phyloP scores from a whole-genome alignment of 1,140 invertebrate species.

The Drosophila baimaii region DNA sequence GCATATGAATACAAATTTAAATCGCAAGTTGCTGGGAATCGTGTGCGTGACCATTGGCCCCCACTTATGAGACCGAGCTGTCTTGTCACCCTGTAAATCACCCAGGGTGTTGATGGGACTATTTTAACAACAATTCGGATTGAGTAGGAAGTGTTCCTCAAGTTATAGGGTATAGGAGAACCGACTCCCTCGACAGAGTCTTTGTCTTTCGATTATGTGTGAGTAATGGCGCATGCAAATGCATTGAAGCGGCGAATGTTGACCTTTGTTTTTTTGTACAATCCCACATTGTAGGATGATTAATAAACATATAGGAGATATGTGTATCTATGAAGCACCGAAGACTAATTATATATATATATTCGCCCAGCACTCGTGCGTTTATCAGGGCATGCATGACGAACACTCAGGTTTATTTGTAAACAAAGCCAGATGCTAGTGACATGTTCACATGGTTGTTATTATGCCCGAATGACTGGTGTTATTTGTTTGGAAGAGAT shows the following conservation, averaged over 20 bases:
- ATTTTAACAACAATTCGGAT: not conserved
- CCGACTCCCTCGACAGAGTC: conserved; percentile 6
- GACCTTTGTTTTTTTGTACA: conserved; percentile 55
- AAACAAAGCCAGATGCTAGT: conserved; percentile 17
- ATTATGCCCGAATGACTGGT: conserved; percentile 9
- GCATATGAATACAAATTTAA: conserved; percentile 29
- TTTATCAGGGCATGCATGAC: conserved; percentile 19
- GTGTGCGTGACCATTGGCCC: conserved; percentile 53
- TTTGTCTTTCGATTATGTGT: conserved; percentile 32
- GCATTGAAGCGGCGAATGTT: conserved; percentile 55
- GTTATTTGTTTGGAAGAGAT: too few species aligned
- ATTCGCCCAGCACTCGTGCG: not conserved
- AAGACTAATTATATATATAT: conserved; percentile 17
- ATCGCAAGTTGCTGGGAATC: conserved; percentile 13
- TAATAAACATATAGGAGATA: conserved; percentile 11
- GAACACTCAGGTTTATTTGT: conserved; percentile 4
- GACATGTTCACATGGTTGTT: not conserved
- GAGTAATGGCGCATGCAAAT: conserved; percentile 68
- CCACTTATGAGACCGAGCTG: not conserved
- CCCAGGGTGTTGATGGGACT: not conserved
- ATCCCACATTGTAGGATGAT: conserved; percentile 10
- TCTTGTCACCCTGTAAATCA: conserved; percentile 9
- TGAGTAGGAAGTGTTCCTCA: not conserved
- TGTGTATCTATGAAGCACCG: conserved; percentile 4
- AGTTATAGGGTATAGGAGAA: conserved; percentile 16